A percentile compares a stretch with the other conserved stretches of the same genome.
phyloP scores from a whole-genome alignment of 2,888 invertebrate genomes.

The Campoplex nolae region DNA sequence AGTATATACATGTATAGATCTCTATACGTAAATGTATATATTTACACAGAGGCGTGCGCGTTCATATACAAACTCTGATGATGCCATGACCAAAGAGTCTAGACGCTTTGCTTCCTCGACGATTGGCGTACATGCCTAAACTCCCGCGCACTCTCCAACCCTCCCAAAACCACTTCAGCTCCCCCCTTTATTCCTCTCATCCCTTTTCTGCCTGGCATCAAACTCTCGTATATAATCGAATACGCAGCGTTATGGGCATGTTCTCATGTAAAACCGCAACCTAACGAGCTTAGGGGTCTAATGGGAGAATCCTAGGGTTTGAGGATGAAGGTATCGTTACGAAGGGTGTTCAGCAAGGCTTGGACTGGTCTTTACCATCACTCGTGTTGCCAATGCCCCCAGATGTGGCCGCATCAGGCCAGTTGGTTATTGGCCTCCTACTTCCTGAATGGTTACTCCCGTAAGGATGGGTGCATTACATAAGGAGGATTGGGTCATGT shows the following conservation, averaged over 20 bases:
- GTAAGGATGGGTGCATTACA: neutral
- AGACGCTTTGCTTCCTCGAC: constrained; percentile 48
- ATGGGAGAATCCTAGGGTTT: constrained; percentile 70
- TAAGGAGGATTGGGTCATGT: neutral
- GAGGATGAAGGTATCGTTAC: constrained; percentile 8
- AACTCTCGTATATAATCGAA: constrained; percentile 76
- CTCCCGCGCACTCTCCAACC: neutral
- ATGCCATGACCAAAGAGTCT: constrained; percentile 43
- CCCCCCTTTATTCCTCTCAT: neutral
- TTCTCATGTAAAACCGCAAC: constrained; percentile 83
- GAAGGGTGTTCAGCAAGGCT: constrained; percentile 17
- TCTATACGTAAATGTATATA: neutral
- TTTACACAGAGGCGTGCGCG: neutral
- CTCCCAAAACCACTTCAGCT: neutral
- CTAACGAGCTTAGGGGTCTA: constrained; percentile 83
- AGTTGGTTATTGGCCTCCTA: constrained; percentile 1
- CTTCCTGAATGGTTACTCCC: neutral
- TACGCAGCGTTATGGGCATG: constrained; percentile 80
- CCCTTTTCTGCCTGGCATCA: neutral
- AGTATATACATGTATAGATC: neutral
- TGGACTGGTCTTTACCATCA: neutral
- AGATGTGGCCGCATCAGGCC: constrained; percentile 20
- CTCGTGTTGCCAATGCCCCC: neutral
- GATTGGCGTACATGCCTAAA: constrained; percentile 37
- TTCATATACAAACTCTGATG: constrained; percentile 11